Evolutionary conservation across 2,113 vertebrate genomes (phyloP).

Genomic region (Serilophus lunatus): DNA sequence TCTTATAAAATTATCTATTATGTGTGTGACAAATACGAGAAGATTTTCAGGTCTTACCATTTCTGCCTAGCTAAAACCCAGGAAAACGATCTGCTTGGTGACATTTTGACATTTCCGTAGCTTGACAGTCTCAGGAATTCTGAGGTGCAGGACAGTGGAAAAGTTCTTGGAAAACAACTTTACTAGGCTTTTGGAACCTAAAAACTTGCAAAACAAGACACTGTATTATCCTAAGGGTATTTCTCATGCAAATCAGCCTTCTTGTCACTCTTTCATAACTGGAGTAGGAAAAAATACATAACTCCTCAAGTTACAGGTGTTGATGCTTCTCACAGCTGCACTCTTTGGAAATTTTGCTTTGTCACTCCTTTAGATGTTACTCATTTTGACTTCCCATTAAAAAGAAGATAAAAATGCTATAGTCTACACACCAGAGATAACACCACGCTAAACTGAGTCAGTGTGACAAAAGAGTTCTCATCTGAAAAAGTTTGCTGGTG

Average conservation of each 20-base stretch:
- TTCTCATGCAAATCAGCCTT: slow-evolving; percentile 40
- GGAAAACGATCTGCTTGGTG: background rate
- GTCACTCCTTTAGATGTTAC: background rate
- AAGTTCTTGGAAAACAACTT: background rate
- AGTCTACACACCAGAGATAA: background rate
- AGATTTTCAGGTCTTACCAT: background rate
- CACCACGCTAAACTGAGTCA: fast-evolving
- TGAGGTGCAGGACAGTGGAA: background rate
- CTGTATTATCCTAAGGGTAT: background rate
- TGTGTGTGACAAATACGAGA: background rate
- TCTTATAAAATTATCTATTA: background rate
- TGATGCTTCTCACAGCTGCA: background rate
- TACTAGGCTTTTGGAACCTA: background rate
- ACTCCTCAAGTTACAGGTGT: background rate
- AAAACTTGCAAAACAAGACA: background rate
- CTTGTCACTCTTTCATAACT: background rate
- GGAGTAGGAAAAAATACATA: background rate
- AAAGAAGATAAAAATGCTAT: background rate
- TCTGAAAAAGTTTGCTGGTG: background rate
- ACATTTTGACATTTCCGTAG: background rate
- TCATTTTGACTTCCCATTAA: background rate
- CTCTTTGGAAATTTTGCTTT: background rate
- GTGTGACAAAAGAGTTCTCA: background rate
- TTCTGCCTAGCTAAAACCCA: background rate
- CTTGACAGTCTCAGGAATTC: background rate